Percentiles rank a stretch among this genome's conserved stretches.
These are phyloP conservation scores for Lagopus muta DNA, from an alignment of 2,113 vertebrate genomes.

Conservation along the genomic window DNA sequence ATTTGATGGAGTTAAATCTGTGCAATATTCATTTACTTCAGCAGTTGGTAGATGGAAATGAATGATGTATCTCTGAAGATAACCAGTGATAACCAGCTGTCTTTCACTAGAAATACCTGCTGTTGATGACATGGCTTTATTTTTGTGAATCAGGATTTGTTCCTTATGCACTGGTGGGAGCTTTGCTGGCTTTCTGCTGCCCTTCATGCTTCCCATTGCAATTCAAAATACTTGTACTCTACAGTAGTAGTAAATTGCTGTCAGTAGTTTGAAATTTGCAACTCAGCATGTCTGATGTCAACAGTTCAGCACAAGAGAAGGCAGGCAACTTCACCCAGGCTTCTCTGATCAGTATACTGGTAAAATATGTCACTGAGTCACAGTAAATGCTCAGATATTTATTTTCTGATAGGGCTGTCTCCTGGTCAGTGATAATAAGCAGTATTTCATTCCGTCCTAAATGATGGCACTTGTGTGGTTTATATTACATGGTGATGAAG, in stretches of 20 bases:
- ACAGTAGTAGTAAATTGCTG: neutral
- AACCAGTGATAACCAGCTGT: neutral
- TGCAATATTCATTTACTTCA: neutral
- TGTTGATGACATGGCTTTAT: neutral
- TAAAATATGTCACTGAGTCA: neutral
- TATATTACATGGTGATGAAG: neutral
- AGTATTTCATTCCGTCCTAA: neutral
- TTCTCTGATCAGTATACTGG: neutral
- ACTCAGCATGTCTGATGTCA: neutral
- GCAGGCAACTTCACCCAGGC: neutral
- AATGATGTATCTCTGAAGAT: neutral
- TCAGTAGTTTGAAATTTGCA: neutral
- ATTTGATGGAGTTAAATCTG: neutral
- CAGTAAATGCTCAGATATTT: neutral
- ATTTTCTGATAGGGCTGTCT: neutral
- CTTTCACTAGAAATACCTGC: neutral
- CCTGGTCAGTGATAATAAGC: neutral
- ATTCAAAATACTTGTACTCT: neutral
- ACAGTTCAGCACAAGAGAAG: neutral
- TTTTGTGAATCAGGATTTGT: neutral
- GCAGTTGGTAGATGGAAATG: no score
- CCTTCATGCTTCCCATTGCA: neutral
- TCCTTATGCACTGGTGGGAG: neutral
- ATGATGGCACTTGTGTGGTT: neutral
- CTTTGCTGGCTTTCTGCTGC: neutral